Conservation (phyloP, 2,888 invertebrate species). For the Corbicula japonica region DNA sequence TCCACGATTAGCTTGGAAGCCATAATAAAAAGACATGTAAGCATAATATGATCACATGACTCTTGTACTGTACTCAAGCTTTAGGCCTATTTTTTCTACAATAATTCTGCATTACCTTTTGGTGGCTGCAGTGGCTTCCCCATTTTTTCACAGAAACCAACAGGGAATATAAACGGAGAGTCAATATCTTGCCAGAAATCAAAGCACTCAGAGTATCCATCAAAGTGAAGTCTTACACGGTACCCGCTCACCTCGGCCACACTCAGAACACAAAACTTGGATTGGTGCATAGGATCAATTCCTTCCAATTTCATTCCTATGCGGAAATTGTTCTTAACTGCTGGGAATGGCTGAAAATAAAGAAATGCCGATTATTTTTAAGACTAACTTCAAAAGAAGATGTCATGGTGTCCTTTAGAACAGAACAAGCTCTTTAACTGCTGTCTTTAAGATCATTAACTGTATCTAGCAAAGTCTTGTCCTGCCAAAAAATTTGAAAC, state of each 20-base stretch:
- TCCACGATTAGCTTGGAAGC: too few relatives aligned
- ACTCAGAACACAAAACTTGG: conserved; percentile 95
- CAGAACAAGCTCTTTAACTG: too few relatives aligned
- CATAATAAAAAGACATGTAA: too few relatives aligned
- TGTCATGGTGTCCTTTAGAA: too few relatives aligned
- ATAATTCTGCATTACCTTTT: conserved; percentile 87
- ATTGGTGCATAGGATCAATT: conserved; percentile 96
- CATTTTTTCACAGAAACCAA: conserved; percentile 97
- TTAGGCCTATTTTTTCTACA: too few relatives aligned
- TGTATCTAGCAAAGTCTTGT: too few relatives aligned
- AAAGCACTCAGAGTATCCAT: conserved; percentile 94
- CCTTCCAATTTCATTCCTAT: conserved; percentile 97
- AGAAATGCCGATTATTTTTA: neutral
- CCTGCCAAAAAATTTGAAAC: too few relatives aligned
- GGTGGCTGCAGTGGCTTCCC: conserved; percentile 93
- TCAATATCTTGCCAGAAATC: conserved; percentile 98
- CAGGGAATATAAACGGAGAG: conserved; percentile 95
- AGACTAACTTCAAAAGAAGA: too few relatives aligned
- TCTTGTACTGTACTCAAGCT: too few relatives aligned
- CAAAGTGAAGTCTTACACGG: conserved; percentile 95
- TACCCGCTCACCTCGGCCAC: conserved; percentile 93
- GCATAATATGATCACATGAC: too few relatives aligned
- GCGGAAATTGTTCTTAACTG: conserved; percentile 90
- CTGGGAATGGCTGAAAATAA: conserved; percentile 90
- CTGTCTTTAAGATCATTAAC: too few relatives aligned